Evolutionary conservation across 2,888 invertebrate species (phyloP), one percentile per base, ranked within the genome.

Genomic region (Calliphora vomitoria): DNA sequence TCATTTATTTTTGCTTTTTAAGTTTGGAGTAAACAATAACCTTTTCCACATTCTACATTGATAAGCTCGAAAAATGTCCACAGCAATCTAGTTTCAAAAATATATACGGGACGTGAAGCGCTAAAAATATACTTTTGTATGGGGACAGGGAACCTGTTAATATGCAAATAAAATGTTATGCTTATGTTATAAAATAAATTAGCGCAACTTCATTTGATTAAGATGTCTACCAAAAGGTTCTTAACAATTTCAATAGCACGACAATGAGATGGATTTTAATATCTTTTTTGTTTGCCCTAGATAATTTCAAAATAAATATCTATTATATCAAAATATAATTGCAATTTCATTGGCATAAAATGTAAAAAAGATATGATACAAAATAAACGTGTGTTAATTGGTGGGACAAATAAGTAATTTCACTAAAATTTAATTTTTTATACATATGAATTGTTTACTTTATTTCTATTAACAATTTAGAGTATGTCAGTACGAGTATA

Each of bases 311-410:
- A 53, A 53, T 53, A n/a, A 53, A 53, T 53, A 53, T 8, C 53
- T 18, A 18, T 53, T 53, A n/a, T 18, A 53, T n/a, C 53, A 8
- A 18, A n/a, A 53, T 53, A 18, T 18, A 53, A 53, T 53, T 18
- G 53, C n/a, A 18, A 41, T 41, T 41, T 41, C 8, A 41, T 41
- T 41, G 41, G 41, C n/a, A 8, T 53, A 53, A 18, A 18, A 18
- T 18, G 18, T 53, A 53, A 53, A 18, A 25, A 25, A n/a, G n/a
- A 25, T 25, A 18, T 38, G 8, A 38, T 38, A 53, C 18, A 18
- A 18, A 53, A 18, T 53, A 53, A 62, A 62, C 15, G 35, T 25
- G 62, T 62, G 62, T 15, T 62, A 62, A 62, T 35, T 62, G 62
- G n/a, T 35, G 6, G 13, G 35, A 62, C 62, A 15, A 62, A 62